Conservation (phyloP, 2,797 vertebrate genomes). For the Pyrrhura leucotis region DNA sequence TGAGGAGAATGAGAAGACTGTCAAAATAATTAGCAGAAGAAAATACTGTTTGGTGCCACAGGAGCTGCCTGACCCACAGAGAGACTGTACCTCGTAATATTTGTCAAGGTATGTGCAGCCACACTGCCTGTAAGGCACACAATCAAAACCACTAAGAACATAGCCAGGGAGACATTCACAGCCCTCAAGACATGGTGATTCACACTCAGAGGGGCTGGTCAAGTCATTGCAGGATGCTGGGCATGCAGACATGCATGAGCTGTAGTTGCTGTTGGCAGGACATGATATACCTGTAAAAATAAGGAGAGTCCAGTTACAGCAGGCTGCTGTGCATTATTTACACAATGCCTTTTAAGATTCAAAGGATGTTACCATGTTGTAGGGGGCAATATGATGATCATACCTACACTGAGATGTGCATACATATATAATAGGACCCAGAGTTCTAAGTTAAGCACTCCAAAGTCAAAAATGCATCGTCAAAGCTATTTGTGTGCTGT, state of each 20-base stretch:
- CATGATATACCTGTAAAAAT: conserved; percentile 56
- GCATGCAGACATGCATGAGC: conserved; percentile 60
- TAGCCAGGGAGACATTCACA: conserved; percentile 73
- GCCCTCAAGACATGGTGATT: conserved; percentile 62
- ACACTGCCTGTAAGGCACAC: conserved; percentile 72
- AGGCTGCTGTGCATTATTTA: not conserved
- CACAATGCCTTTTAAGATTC: not conserved
- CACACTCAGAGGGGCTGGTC: conserved; percentile 66
- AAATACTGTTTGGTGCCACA: not conserved
- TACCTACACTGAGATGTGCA: not conserved
- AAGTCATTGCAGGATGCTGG: conserved; percentile 68
- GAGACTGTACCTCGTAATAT: conserved; percentile 69
- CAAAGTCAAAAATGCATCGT: not conserved
- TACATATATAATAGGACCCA: not conserved
- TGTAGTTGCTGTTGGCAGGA: conserved; percentile 69
- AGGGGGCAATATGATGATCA: not conserved
- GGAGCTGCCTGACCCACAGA: not conserved
- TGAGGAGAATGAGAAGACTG: not conserved
- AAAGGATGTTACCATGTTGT: not conserved
- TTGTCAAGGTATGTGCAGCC: conserved; percentile 67
- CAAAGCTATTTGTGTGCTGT: not conserved
- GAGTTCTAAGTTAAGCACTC: not conserved
- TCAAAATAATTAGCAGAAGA: not conserved
- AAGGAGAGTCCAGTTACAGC: not conserved
- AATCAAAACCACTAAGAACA: conserved; percentile 64